Evolutionary conservation across 2,113 vertebrate species (phyloP).

Genomic region (Cettia cetti): DNA sequence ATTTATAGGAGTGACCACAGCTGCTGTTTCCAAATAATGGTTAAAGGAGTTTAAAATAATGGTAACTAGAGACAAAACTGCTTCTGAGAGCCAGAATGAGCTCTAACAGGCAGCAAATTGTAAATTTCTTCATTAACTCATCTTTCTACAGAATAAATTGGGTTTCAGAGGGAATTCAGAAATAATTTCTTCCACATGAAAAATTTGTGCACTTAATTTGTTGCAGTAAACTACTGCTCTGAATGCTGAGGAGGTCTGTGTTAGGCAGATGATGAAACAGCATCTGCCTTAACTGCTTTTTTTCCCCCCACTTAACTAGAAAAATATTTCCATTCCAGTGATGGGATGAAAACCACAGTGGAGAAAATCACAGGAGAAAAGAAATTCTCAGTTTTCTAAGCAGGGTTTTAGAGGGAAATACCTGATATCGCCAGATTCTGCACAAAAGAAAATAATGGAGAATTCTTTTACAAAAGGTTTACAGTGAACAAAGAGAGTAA

Average conservation of each 20-base stretch:
- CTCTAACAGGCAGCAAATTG: background rate
- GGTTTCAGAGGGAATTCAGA: background rate
- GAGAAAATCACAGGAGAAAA: background rate
- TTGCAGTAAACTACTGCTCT: background rate
- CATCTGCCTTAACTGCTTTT: background rate
- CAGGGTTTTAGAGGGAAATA: background rate
- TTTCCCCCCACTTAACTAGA: background rate
- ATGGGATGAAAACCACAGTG: background rate
- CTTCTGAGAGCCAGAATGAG: background rate
- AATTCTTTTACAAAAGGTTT: background rate
- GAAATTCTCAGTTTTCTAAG: background rate
- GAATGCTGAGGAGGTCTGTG: background rate
- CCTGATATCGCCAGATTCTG: background rate
- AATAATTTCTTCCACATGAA: slow-evolving; percentile 21
- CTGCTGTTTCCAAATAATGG: background rate
- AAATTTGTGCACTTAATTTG: slow-evolving; percentile 5
- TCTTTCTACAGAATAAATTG: background rate
- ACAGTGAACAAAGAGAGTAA: background rate
- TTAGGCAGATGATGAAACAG: background rate
- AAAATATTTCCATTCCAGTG: slow-evolving; percentile 5
- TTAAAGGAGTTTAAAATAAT: background rate
- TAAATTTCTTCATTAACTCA: slow-evolving; percentile 16
- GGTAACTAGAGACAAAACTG: background rate
- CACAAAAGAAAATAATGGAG: background rate
- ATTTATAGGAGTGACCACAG: background rate